Evolutionary conservation across 1,140 invertebrate species (phyloP).

Genomic region (Oreohelix idahoensis): DNA sequence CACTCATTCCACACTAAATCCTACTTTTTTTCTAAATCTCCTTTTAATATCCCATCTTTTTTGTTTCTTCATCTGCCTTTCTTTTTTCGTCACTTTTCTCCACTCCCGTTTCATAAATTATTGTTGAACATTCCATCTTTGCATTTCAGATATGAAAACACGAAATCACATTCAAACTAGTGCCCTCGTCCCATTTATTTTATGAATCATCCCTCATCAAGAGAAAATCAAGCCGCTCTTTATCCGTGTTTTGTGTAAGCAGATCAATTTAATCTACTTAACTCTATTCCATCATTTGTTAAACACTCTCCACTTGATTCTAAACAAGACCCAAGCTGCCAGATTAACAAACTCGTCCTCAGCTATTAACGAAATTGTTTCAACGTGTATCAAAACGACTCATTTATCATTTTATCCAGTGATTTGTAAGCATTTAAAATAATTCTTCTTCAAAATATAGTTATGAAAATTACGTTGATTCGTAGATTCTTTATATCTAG

Average conservation of each 20-base stretch:
- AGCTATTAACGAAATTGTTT: not conserved
- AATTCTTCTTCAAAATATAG: not conserved
- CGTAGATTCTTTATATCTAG: too few species aligned
- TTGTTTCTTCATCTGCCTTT: not conserved
- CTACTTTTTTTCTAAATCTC: slow-evolving; percentile 3
- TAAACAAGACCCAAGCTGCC: not conserved
- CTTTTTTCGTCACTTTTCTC: not conserved
- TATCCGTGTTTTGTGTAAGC: not conserved
- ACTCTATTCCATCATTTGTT: not conserved
- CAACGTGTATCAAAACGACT: not conserved
- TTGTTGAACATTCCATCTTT: not conserved
- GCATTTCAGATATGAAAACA: not conserved
- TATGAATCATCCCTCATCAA: slow-evolving; percentile 6
- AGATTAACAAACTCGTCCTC: not conserved
- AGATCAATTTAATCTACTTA: slow-evolving; percentile 4
- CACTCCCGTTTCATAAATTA: not conserved
- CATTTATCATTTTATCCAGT: not conserved
- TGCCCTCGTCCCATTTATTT: not conserved
- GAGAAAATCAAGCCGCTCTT: not conserved
- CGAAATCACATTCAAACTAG: not conserved
- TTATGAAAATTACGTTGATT: not conserved
- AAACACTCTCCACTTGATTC: not conserved
- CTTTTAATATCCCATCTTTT: too few species aligned
- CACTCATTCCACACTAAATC: too few species aligned
- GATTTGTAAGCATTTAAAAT: not conserved